Evolutionary conservation across 2,888 invertebrate genomes (phyloP).

Genomic region (Drosophila tripunctata): DNA sequence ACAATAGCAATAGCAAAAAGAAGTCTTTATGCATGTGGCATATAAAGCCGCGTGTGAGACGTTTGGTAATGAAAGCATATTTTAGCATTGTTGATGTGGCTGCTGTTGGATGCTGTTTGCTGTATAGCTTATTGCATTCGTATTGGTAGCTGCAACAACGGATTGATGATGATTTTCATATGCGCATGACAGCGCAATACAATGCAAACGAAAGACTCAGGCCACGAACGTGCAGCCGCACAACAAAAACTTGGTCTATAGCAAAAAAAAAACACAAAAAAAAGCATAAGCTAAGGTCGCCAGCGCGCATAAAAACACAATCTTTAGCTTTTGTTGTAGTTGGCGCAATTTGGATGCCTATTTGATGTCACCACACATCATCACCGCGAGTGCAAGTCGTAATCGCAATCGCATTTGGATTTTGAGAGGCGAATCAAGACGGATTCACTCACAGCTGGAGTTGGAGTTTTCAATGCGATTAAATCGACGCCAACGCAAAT

Average conservation of each 20-base stretch:
- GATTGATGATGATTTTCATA: constrained; percentile 69
- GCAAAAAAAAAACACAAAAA: constrained; percentile 29
- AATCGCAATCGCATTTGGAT: constrained; percentile 23
- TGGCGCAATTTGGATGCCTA: constrained; percentile 70
- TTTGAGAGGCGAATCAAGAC: not conserved
- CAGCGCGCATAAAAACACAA: constrained; percentile 63
- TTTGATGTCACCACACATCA: constrained; percentile 67
- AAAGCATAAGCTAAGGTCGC: constrained; percentile 61
- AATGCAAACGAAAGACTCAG: constrained; percentile 73
- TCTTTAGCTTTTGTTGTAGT: constrained; percentile 61
- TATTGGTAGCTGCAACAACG: constrained; percentile 10
- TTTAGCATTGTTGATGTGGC: constrained; percentile 67
- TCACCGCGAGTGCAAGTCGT: constrained; percentile 21
- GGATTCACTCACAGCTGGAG: constrained; percentile 7
- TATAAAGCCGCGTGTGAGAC: constrained; percentile 48
- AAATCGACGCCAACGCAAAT: constrained; percentile 72
- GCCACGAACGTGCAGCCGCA: constrained; percentile 71
- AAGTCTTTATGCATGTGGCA: constrained; percentile 53
- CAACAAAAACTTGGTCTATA: constrained; percentile 38
- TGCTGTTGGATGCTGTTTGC: constrained; percentile 15
- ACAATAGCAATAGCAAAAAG: not conserved
- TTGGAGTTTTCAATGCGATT: constrained; percentile 30
- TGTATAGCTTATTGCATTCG: constrained; percentile 5
- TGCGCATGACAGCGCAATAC: constrained; percentile 76
- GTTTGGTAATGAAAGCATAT: constrained; percentile 78